Conservation (phyloP, 2,888 invertebrate genomes). For the Orthosia cruda region DNA sequence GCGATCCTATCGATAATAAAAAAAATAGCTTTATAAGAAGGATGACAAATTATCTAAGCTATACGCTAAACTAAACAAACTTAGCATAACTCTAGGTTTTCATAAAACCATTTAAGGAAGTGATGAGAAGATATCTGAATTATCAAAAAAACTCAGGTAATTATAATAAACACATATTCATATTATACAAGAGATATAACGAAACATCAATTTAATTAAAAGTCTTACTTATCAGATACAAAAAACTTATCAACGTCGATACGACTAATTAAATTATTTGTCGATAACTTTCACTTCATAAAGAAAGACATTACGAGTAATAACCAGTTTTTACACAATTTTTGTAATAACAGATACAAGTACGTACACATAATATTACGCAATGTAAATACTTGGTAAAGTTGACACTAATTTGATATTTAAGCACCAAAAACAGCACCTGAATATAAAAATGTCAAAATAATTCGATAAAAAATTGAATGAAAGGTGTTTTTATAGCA, state of each 20-base stretch:
- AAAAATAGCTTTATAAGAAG: no score
- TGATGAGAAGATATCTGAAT: background rate
- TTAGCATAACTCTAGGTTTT: background rate
- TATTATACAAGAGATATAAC: background rate
- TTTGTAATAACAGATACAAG: constrained; percentile 36
- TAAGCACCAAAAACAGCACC: background rate
- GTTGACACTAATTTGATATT: constrained; percentile 4
- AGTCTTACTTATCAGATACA: background rate
- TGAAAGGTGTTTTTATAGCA: background rate
- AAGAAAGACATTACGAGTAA: constrained; percentile 68
- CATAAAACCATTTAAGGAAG: background rate
- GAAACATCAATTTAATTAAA: constrained; percentile 21
- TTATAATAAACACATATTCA: background rate
- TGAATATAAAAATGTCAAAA: background rate
- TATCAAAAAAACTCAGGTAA: background rate
- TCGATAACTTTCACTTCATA: constrained; percentile 61
- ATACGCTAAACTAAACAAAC: background rate
- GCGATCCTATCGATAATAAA: no score
- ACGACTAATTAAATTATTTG: constrained; percentile 46
- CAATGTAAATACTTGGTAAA: constrained; percentile 21
- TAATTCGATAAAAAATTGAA: background rate
- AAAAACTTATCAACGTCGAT: constrained; percentile 27
- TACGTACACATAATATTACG: constrained; percentile 28
- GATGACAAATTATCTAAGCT: background rate
- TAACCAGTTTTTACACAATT: constrained; percentile 52